phyloP scores from a whole-genome alignment of 2,113 vertebrate species.

The Notothenia coriiceps region DNA sequence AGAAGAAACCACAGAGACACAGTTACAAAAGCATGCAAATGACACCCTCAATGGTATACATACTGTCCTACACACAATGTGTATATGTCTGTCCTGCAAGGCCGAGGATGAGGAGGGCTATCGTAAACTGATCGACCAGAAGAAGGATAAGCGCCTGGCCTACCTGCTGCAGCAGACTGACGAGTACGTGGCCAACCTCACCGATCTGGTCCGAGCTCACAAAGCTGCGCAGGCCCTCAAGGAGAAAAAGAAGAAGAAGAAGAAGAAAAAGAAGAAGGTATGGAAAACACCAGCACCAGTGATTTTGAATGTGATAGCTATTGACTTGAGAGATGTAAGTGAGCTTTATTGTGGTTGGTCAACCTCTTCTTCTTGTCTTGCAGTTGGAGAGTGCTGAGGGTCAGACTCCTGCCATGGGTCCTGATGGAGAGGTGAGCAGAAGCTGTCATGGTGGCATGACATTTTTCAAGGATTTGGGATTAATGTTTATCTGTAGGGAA shows the following conservation, averaged over 20 bases:
- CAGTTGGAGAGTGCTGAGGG: conserved; percentile 90
- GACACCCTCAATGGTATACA: not conserved
- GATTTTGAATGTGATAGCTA: not conserved
- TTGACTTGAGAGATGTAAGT: not conserved
- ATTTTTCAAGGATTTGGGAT: not conserved
- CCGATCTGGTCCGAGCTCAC: conserved; percentile 95
- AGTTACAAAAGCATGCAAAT: not conserved
- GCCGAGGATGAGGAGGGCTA: conserved; percentile 98
- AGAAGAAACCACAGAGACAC: conserved; percentile 4
- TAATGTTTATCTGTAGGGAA: not conserved
- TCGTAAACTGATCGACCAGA: conserved; percentile 97
- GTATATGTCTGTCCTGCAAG: conserved; percentile 65
- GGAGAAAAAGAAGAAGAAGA: conserved; percentile 95
- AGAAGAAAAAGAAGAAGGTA: conserved; percentile 90
- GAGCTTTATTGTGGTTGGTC: not conserved
- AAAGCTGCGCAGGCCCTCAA: conserved; percentile 96
- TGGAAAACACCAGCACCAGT: not conserved
- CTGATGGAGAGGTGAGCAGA: conserved; percentile 91
- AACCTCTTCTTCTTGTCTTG: conserved; percentile 53
- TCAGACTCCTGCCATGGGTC: conserved; percentile 87
- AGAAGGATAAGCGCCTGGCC: conserved; percentile 97
- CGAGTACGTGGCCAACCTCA: conserved; percentile 97
- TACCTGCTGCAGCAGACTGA: conserved; percentile 98
- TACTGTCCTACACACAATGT: not conserved
- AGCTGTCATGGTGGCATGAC: not conserved